Conservation (phyloP, 2,888 invertebrate genomes). For the Liposcelis brunnea region DNA sequence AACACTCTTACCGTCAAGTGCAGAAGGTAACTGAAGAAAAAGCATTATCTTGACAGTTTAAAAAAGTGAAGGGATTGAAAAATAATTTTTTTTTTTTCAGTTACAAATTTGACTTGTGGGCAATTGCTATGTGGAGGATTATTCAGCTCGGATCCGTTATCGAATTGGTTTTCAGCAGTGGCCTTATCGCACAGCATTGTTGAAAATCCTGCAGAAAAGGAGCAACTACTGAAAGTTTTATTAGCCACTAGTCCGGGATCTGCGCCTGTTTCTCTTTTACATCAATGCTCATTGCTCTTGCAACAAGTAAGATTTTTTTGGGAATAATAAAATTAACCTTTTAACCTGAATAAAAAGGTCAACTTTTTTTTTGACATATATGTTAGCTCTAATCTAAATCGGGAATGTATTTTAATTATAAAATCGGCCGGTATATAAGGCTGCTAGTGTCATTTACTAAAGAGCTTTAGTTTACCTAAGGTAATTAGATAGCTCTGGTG, state of each 20-base stretch:
- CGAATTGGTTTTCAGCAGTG: conserved; percentile 91
- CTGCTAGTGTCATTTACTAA: no score
- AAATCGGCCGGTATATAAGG: no score
- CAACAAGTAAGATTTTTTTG: conserved; percentile 39
- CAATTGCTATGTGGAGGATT: conserved; percentile 86
- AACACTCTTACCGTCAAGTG: conserved; percentile 75
- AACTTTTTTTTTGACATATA: conserved; percentile 3
- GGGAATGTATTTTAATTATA: no score
- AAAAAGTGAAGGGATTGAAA: neutral
- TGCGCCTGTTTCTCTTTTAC: conserved; percentile 73
- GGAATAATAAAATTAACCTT: neutral
- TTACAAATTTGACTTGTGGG: conserved; percentile 38
- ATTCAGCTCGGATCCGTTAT: conserved; percentile 70
- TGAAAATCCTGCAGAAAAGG: conserved; percentile 71
- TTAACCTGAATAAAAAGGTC: neutral
- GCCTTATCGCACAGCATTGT: conserved; percentile 79
- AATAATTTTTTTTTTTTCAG: conserved; percentile 13
- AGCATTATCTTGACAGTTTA: conserved; percentile 1
- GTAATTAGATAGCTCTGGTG: no score
- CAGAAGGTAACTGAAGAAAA: conserved; percentile 37
- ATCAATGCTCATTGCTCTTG: conserved; percentile 70
- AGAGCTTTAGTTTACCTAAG: no score
- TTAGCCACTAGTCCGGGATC: conserved; percentile 70
- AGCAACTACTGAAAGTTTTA: conserved; percentile 78
- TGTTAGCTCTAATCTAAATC: neutral